Conservation (phyloP, 2,113 vertebrate genomes). For the Chaetura pelagica region DNA sequence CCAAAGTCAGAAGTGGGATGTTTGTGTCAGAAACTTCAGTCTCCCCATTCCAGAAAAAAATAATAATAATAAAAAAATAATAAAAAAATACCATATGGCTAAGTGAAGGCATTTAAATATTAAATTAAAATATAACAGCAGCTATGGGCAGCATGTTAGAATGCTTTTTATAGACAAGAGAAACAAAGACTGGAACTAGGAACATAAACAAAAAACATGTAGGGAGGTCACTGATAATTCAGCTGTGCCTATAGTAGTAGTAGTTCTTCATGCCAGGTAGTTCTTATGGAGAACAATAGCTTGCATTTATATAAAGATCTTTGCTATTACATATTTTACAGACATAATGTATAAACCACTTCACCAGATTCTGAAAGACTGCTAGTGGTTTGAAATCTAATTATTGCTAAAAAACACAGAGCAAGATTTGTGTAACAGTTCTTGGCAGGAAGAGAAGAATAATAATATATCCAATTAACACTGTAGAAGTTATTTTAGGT, state of each 20-base stretch:
- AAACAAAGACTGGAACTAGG: not conserved
- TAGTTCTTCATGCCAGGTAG: not conserved
- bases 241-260: not conserved
- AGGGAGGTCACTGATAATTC: not conserved
- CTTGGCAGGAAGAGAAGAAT: not conserved
- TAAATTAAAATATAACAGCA: not conserved
- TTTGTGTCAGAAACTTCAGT: not conserved
- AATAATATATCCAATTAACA: slow-evolving; percentile 22
- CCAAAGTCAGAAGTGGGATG: not conserved
- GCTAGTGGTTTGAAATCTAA: not conserved
- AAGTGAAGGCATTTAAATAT: not conserved
- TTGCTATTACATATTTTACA: not conserved
- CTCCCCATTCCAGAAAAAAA: not conserved
- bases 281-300: not conserved
- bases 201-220: not conserved
- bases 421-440: not conserved
- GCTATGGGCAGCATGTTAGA: not conserved
- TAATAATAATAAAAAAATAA: not conserved
- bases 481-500: not conserved
- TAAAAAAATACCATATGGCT: not conserved
- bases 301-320: not conserved
- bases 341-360: not conserved
- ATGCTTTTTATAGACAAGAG: not conserved
- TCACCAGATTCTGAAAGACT: not conserved
- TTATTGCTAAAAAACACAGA: not conserved